Percentiles rank a stretch among this genome's conserved stretches.
phyloP scores from a whole-genome alignment of 2,888 invertebrate genomes.

The Cryptocephalus moraei region DNA sequence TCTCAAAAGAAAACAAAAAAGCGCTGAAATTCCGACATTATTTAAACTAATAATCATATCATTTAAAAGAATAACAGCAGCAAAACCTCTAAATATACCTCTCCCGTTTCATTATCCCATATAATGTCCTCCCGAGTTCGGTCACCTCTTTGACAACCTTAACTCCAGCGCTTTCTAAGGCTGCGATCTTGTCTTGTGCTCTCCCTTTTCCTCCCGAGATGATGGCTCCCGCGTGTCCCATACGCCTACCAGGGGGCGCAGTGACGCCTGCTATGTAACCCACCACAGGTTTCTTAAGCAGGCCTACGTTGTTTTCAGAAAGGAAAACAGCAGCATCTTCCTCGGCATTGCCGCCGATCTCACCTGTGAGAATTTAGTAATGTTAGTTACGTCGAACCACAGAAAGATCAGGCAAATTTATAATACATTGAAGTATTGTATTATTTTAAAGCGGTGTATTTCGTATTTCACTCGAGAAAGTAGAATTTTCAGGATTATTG shows the following conservation, averaged over 20 bases:
- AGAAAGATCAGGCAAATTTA: too few relatives aligned
- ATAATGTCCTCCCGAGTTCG: constrained; percentile 17
- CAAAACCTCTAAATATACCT: background rate
- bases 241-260: constrained; percentile 92
- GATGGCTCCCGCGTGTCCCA: constrained; percentile 99
- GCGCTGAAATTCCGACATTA: too few relatives aligned
- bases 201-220: constrained; percentile 84
- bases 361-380: constrained; percentile 34
- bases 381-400: too few relatives aligned
- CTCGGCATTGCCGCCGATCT: constrained; percentile 90
- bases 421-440: too few relatives aligned
- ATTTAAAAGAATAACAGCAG: too few relatives aligned
- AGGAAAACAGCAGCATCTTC: constrained; percentile 90
- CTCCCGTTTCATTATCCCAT: constrained; percentile 6
- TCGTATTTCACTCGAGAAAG: too few relatives aligned
- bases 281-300: constrained; percentile 87
- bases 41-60: too few relatives aligned
- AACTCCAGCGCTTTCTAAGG: constrained; percentile 18
- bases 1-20: too few relatives aligned
- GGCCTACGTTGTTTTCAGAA: constrained; percentile 62
- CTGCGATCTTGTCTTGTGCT: constrained; percentile 20
- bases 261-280: constrained; percentile 96
- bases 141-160: constrained; percentile 16
- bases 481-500: too few relatives aligned
- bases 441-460: too few relatives aligned